phyloP scores from a whole-genome alignment of 1,140 invertebrate species.

The Manduca sexta region DNA sequence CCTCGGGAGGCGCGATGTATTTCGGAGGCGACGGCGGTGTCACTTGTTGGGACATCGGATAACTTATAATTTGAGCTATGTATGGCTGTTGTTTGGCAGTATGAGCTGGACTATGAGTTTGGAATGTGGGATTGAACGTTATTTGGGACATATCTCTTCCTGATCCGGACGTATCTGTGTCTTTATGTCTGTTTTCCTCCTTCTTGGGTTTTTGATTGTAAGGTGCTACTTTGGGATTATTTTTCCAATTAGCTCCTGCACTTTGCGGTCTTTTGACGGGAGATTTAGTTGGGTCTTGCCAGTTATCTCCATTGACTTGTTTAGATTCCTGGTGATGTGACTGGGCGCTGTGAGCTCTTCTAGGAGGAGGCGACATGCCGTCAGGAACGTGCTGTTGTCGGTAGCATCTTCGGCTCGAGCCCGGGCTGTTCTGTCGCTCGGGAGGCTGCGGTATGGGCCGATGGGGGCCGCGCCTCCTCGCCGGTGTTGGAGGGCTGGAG shows the following conservation, averaged over 20 bases:
- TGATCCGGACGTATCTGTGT: slow-evolving; percentile 38
- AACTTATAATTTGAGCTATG: slow-evolving; percentile 68
- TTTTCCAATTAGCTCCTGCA: slow-evolving; percentile 60
- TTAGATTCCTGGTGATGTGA: slow-evolving; percentile 45
- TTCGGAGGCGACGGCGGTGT: slow-evolving; percentile 58
- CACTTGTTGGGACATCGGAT: slow-evolving; percentile 67
- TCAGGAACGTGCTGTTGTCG: slow-evolving; percentile 52
- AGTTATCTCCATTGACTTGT: slow-evolving; percentile 52
- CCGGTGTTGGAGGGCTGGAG: slow-evolving; percentile 54
- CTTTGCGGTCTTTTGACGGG: slow-evolving; percentile 65
- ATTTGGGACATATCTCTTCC: slow-evolving; percentile 63
- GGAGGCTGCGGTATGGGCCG: slow-evolving; percentile 46
- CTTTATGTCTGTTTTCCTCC: slow-evolving; percentile 59
- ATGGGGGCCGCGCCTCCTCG: slow-evolving; percentile 35
- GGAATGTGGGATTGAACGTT: slow-evolving; percentile 72
- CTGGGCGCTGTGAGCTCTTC: slow-evolving; percentile 55
- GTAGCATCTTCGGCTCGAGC: slow-evolving; percentile 40
- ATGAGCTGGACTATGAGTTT: slow-evolving; percentile 69
- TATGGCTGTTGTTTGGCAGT: slow-evolving; percentile 62
- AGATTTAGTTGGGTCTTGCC: slow-evolving; percentile 58
- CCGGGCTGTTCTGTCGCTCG: slow-evolving; percentile 47
- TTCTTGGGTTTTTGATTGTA: slow-evolving; percentile 62
- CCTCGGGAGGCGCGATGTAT: slow-evolving; percentile 65
- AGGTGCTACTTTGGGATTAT: slow-evolving; percentile 60
- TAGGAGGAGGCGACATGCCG: slow-evolving; percentile 52